Conservation (phyloP, 1,140 invertebrate genomes). For the Drosophila nigromelanica region DNA sequence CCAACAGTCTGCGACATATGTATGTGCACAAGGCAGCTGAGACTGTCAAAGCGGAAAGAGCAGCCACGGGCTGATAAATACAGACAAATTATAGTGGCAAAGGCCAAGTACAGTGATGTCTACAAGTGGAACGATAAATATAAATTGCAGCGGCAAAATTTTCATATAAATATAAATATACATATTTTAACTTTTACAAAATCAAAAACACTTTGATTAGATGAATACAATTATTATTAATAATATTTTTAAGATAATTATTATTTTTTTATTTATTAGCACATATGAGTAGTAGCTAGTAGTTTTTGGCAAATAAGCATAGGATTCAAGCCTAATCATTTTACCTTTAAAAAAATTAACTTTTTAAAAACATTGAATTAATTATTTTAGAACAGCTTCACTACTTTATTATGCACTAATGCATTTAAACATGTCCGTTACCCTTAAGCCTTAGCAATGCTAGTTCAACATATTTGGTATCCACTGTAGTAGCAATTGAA, state of each 20-base stretch:
- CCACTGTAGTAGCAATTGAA: conserved; percentile 44
- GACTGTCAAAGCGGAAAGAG: conserved; percentile 42
- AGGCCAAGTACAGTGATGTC: conserved; percentile 32
- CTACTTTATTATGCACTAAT: neutral
- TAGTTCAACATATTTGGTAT: neutral
- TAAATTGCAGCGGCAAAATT: no score
- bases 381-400: neutral
- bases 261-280: neutral
- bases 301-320: no score
- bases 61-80: conserved; percentile 67
- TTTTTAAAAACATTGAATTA: neutral
- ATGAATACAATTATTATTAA: no score
- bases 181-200: no score
- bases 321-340: no score
- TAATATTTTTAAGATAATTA: neutral
- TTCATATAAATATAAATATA: no score
- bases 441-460: neutral
- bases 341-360: no score
- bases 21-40: conserved; percentile 31
- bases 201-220: no score
- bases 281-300: no score
- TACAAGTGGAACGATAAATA: no score
- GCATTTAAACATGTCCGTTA: neutral
- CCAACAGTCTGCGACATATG: conserved; percentile 71
- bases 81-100: conserved; percentile 60